A percentile compares a stretch with the other conserved stretches of the same genome.
These are phyloP conservation scores for Poeciliopsis paucimaculata DNA, from an alignment of 2,797 vertebrate species.

Conservation along the genomic window DNA sequence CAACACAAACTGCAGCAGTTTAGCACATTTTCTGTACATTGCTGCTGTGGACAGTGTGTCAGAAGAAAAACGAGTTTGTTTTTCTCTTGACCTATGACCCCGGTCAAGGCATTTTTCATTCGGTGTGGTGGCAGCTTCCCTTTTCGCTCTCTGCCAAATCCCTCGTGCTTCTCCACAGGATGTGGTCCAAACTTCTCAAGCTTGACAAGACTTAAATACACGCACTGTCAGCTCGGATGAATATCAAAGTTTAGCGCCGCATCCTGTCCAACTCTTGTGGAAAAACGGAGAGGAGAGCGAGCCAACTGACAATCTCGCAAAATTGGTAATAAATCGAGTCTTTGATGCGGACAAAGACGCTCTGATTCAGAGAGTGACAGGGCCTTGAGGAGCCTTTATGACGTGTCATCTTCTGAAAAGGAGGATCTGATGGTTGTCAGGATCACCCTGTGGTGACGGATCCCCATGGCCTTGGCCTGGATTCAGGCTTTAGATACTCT, in stretches of 20 bases:
- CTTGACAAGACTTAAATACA: constrained; percentile 69
- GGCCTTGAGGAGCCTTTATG: constrained; percentile 68
- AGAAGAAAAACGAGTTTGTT: neutral
- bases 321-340: constrained; percentile 76
- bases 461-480: constrained; percentile 72
- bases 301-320: constrained; percentile 65
- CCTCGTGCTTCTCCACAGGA: constrained; percentile 63
- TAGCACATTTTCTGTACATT: neutral
- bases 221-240: constrained; percentile 64
- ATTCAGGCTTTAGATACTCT: constrained; percentile 75
- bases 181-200: constrained; percentile 51
- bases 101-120: constrained; percentile 42
- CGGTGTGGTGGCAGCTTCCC: constrained; percentile 42
- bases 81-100: constrained; percentile 44
- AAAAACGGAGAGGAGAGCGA: constrained; percentile 60
- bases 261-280: constrained; percentile 76
- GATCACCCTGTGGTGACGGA: constrained; percentile 72
- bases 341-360: constrained; percentile 67
- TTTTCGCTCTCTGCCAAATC: constrained; percentile 56
- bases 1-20: neutral
- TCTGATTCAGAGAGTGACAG: constrained; percentile 73
- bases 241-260: constrained; percentile 69
- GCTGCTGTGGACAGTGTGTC: neutral
- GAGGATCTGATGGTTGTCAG: constrained; percentile 80
- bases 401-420: constrained; percentile 80